Evolutionary conservation across 2,113 vertebrate species (phyloP).

Genomic region (Fukomys damarensis): DNA sequence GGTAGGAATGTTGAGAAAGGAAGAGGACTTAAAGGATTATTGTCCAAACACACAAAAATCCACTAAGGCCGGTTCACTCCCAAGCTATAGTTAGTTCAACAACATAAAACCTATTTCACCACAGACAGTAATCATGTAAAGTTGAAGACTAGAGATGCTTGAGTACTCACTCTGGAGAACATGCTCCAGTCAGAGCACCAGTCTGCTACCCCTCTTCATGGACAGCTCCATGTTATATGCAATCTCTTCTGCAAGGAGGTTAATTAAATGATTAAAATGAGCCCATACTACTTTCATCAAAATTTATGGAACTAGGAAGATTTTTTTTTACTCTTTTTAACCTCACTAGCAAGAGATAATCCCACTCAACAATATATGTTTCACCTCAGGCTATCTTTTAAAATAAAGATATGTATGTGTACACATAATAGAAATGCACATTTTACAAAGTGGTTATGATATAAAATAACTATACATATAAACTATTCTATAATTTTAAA

Average conservation of each 20-base stretch:
- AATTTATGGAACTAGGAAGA: neutral
- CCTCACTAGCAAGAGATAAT: neutral
- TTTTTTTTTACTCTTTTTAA: neutral
- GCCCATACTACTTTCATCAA: neutral
- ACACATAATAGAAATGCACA: neutral
- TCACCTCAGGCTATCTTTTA: neutral
- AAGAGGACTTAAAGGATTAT: neutral
- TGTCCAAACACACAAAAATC: slow-evolving; percentile 22
- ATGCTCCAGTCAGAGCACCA: neutral
- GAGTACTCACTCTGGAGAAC: neutral
- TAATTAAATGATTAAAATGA: neutral
- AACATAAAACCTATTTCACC: neutral
- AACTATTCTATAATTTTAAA: neutral
- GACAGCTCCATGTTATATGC: neutral
- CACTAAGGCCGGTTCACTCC: neutral
- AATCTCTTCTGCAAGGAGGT: neutral
- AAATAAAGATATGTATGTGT: neutral
- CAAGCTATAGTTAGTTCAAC: neutral
- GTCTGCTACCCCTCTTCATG: neutral
- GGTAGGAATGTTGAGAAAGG: neutral
- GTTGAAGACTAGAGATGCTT: neutral
- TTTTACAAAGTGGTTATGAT: neutral
- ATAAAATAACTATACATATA: neutral
- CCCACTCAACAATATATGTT: neutral
- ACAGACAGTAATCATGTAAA: neutral